These are phyloP conservation scores for Acromyrmex echinatior DNA, from an alignment of 1,140 invertebrate species.

Conservation along the genomic window DNA sequence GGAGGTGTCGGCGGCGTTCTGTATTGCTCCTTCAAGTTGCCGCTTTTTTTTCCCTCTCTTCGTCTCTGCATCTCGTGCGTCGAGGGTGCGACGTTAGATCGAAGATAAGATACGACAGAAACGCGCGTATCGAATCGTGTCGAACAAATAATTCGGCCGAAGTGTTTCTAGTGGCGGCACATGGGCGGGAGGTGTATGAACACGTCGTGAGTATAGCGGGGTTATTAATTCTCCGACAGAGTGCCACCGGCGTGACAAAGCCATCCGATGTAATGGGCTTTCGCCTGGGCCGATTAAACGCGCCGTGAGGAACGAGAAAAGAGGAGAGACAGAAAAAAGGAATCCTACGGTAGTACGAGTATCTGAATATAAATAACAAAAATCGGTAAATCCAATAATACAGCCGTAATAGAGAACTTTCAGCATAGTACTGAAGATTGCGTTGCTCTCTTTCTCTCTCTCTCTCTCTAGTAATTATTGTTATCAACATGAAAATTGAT, in stretches of 20 bases:
- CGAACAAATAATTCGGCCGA: conserved; percentile 75
- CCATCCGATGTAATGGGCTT: conserved; percentile 75
- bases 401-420: background rate
- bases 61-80: conserved; percentile 27
- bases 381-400: conserved; percentile 18
- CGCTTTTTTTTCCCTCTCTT: conserved; percentile 21
- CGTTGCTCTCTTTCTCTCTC: background rate
- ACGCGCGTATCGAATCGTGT: conserved; percentile 74
- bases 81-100: conserved; percentile 66
- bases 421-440: background rate
- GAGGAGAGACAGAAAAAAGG: conserved; percentile 23
- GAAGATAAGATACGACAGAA: conserved; percentile 74
- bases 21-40: conserved; percentile 50
- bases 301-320: background rate
- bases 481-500: background rate
- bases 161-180: conserved; percentile 61
- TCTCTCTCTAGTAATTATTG: background rate
- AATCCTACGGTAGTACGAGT: background rate
- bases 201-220: conserved; percentile 60
- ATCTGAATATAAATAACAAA: conserved; percentile 1
- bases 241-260: conserved; percentile 73
- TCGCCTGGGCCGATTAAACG: conserved; percentile 71
- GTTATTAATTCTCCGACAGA: conserved; percentile 74
- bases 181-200: conserved; percentile 43
- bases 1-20: conserved; percentile 32